Conservation (phyloP, 2,797 vertebrate genomes). For the Allobates femoralis region DNA sequence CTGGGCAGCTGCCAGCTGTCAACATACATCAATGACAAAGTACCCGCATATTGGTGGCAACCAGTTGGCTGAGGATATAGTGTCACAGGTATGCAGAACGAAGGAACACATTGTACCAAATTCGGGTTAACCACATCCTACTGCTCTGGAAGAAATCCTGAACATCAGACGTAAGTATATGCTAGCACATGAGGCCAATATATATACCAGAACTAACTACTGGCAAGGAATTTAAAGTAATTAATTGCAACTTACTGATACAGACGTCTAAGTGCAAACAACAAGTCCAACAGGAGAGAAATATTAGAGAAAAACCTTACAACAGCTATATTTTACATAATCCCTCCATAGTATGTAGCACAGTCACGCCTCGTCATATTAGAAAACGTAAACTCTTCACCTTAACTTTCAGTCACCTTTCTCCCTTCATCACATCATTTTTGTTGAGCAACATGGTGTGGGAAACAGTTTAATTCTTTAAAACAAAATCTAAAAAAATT, state of each 20-base stretch:
- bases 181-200: not conserved
- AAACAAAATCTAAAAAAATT: too few species aligned
- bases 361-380: too few species aligned
- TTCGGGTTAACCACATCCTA: constrained; percentile 31
- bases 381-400: too few species aligned
- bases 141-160: constrained; percentile 29
- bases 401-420: too few species aligned
- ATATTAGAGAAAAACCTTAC: not conserved
- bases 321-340: too few species aligned
- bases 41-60: constrained; percentile 38
- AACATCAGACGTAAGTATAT: not conserved
- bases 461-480: too few species aligned
- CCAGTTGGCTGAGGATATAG: constrained; percentile 18
- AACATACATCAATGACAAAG: constrained; percentile 42
- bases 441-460: too few species aligned
- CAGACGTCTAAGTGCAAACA: not conserved
- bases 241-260: not conserved
- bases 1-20: constrained; percentile 35
- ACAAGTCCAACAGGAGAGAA: not conserved
- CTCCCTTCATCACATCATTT: too few species aligned
- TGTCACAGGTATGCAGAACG: constrained; percentile 36
- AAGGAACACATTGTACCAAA: constrained; percentile 42
- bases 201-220: constrained; percentile 7
- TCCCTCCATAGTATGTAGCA: too few species aligned
- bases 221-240: not conserved